A percentile compares a stretch with the other conserved stretches of the same genome.
Evolutionary conservation across 2,797 vertebrate genomes (phyloP).

Genomic region (Cheirogaleus major): DNA sequence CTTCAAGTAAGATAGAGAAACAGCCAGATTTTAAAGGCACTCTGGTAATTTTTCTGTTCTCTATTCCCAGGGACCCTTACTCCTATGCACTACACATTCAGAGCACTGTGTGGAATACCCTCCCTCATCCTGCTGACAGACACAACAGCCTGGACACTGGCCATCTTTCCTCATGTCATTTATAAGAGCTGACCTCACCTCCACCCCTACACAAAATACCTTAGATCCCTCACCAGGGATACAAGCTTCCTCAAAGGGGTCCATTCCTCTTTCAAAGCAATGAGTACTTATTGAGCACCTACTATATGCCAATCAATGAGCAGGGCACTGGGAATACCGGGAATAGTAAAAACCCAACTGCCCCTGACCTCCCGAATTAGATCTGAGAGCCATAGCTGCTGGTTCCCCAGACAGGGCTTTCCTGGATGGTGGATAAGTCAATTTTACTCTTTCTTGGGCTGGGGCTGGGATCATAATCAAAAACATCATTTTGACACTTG

Average conservation of each 20-base stretch:
- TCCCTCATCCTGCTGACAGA: neutral
- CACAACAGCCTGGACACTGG: neutral
- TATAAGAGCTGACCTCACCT: neutral
- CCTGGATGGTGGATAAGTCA: neutral
- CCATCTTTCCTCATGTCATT: neutral
- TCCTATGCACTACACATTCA: neutral
- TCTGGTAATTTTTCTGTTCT: neutral
- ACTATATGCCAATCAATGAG: neutral
- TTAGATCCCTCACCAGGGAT: neutral
- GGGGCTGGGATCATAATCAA: neutral
- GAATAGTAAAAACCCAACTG: neutral
- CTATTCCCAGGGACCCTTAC: neutral
- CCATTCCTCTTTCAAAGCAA: neutral
- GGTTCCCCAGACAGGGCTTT: neutral
- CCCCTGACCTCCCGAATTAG: neutral
- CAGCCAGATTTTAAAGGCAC: neutral
- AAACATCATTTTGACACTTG: neutral
- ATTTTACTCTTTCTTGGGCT: neutral
- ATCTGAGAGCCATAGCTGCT: neutral
- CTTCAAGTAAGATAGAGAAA: neutral
- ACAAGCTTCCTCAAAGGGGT: neutral
- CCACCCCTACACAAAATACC: neutral
- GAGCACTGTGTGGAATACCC: neutral
- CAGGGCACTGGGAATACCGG: neutral
- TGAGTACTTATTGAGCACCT: neutral